These are phyloP conservation scores for Frankliniella intonsa DNA, from an alignment of 2,888 invertebrate genomes.

Conservation along the genomic window DNA sequence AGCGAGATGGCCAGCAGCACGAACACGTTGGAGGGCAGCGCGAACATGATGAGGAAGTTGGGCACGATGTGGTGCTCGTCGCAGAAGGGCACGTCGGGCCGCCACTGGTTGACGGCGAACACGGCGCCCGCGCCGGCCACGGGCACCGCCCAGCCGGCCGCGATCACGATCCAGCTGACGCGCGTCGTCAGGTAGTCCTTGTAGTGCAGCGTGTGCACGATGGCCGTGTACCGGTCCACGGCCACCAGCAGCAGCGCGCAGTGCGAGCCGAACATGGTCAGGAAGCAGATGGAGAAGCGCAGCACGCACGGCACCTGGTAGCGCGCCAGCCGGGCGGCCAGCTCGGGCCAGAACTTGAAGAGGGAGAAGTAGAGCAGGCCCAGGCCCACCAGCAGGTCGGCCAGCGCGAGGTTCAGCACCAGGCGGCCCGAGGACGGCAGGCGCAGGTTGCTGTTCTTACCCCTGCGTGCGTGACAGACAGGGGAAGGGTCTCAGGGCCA, in stretches of 20 bases:
- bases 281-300: conserved; percentile 5
- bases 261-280: conserved; percentile 6
- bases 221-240: background rate
- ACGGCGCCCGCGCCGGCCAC: background rate
- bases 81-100: background rate
- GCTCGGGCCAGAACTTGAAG: background rate
- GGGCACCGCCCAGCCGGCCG: background rate
- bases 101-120: conserved; percentile 8
- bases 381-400: background rate
- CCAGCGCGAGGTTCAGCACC: background rate
- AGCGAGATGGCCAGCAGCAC: background rate
- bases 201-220: conserved; percentile 15
- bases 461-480: background rate
- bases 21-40: conserved; percentile 15
- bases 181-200: conserved; percentile 1
- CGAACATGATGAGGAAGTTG: background rate
- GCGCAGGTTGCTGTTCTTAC: background rate
- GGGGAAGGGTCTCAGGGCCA: background rate
- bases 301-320: background rate
- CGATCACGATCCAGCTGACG: background rate
- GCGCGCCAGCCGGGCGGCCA: background rate
- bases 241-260: conserved; percentile 18
- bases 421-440: background rate
- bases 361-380: conserved; percentile 4
- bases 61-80: conserved; percentile 15